Evolutionary conservation across 2,113 vertebrate species (phyloP).

Genomic region (Rhombomys opimus): DNA sequence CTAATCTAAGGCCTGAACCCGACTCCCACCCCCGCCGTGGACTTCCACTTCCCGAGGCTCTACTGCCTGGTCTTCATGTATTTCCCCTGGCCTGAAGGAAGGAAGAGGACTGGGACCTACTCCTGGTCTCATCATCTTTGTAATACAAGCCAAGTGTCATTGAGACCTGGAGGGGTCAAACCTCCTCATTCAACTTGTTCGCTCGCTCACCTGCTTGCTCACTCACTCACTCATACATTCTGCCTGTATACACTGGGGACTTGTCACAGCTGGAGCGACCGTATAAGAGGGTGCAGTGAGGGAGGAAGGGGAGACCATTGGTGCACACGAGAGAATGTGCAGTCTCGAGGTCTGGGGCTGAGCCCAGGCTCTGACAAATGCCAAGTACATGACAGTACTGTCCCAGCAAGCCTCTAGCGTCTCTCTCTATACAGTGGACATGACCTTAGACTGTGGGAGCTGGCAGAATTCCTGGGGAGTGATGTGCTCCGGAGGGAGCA

Average conservation of each 20-base stretch:
- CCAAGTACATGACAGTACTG: neutral
- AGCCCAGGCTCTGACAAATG: neutral
- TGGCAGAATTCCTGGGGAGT: rapidly evolving
- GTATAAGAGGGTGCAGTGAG: neutral
- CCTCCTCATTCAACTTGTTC: neutral
- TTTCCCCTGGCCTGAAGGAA: neutral
- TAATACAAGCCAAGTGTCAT: neutral
- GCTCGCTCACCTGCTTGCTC: neutral
- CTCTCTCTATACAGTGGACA: neutral
- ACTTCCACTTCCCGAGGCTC: neutral
- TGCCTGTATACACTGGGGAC: neutral
- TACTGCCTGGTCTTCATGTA: neutral
- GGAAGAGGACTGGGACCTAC: too few species aligned
- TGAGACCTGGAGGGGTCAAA: neutral
- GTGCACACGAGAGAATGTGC: neutral
- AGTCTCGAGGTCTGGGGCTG: neutral
- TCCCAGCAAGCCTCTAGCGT: neutral
- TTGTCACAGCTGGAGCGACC: neutral
- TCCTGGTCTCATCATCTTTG: neutral
- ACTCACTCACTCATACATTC: neutral
- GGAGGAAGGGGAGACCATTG: neutral
- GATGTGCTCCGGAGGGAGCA: too few species aligned
- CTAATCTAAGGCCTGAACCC: neutral
- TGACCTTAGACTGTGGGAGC: neutral
- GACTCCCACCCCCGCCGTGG: neutral